Percentiles rank a stretch among this genome's conserved stretches.
phyloP scores from a whole-genome alignment of 2,113 vertebrate genomes.

The Oryzias melastigma region DNA sequence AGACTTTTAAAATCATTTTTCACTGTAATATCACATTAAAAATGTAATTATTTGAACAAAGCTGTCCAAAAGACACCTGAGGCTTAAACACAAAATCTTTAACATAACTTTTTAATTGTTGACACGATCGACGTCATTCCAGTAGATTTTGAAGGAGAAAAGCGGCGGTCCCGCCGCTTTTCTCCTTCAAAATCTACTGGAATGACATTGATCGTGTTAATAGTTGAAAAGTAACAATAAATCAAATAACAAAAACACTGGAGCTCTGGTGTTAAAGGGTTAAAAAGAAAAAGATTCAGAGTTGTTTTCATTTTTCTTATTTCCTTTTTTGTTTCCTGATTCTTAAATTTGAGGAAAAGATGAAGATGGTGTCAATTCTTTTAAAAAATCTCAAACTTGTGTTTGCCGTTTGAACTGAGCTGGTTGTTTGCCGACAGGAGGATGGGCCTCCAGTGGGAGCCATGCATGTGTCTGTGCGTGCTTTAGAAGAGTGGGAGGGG shows the following conservation, averaged over 20 bases:
- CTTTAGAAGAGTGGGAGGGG: constrained; percentile 44
- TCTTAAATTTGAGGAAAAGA: background rate
- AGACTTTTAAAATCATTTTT: background rate
- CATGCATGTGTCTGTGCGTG: constrained; percentile 20
- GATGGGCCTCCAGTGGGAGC: constrained; percentile 20
- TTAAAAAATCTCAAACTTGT: constrained; percentile 38
- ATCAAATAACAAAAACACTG: too few species aligned
- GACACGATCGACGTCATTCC: too few species aligned
- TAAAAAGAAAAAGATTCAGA: background rate
- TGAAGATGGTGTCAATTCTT: background rate
- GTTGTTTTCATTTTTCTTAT: background rate
- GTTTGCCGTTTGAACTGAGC: constrained; percentile 23
- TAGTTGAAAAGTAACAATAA: too few species aligned
- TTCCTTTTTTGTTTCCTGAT: too few species aligned
- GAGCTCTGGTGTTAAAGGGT: too few species aligned
- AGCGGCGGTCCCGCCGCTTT: too few species aligned
- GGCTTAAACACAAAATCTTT: too few species aligned
- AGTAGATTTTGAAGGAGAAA: too few species aligned
- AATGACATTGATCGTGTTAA: too few species aligned
- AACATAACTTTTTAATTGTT: too few species aligned
- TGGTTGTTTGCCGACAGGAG: constrained; percentile 28
- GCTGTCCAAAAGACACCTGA: too few species aligned
- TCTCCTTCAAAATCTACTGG: too few species aligned
- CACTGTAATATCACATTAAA: background rate
- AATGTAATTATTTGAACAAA: background rate